Conservation (phyloP, 2,797 vertebrate species). For the Epinephelus coioides region DNA sequence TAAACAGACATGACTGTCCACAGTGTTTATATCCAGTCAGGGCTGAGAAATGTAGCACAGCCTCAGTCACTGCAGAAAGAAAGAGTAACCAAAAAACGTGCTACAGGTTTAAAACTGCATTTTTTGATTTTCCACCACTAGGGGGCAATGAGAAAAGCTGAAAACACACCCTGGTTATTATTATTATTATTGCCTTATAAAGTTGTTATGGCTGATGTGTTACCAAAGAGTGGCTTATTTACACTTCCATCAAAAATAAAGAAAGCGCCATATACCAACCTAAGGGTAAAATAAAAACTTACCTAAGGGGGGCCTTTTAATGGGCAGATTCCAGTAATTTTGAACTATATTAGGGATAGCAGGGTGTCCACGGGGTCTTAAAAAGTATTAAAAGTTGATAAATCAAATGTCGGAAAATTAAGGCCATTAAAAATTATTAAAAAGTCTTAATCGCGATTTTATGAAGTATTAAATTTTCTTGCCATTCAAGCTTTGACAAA, state of each 20-base stretch:
- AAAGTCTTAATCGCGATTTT: too few relatives aligned
- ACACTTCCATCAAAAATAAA: background rate
- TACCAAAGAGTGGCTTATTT: background rate
- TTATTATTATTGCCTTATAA: background rate
- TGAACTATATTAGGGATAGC: too few relatives aligned
- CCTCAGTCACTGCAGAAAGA: background rate
- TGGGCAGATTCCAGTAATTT: background rate
- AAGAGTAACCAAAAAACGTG: background rate
- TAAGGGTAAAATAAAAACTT: background rate
- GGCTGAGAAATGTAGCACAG: slow-evolving; percentile 21
- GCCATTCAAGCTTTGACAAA: too few relatives aligned
- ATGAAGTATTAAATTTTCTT: too few relatives aligned
- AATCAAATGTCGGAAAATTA: too few relatives aligned
- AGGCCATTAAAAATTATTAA: too few relatives aligned
- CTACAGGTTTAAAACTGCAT: background rate
- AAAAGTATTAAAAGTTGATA: too few relatives aligned
- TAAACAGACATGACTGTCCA: slow-evolving; percentile 55
- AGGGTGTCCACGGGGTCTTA: too few relatives aligned
- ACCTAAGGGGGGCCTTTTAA: background rate
- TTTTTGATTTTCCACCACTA: background rate
- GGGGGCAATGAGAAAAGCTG: background rate
- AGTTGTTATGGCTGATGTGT: background rate
- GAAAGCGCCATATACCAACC: background rate
- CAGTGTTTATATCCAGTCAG: slow-evolving; percentile 58
- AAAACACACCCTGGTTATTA: background rate